A percentile compares a stretch with the other conserved stretches of the same genome.
Evolutionary conservation across 2,797 vertebrate species (phyloP).

Genomic region (Petrocephalus sullivani): DNA sequence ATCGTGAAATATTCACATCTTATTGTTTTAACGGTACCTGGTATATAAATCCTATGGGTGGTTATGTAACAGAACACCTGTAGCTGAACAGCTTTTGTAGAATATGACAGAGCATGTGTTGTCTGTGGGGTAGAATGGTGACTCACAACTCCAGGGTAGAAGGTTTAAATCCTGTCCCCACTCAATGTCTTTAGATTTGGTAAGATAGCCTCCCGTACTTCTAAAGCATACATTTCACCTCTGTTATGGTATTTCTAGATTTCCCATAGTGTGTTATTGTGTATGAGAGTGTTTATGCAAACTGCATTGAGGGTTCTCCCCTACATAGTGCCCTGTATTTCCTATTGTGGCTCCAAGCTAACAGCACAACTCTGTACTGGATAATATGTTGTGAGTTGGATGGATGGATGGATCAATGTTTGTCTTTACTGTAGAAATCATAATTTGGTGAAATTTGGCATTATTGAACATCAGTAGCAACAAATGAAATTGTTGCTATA

Average conservation of each 20-base stretch:
- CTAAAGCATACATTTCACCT: background rate
- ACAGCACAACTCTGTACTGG: background rate
- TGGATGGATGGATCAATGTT: background rate
- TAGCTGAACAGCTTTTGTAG: background rate
- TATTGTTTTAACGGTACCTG: background rate
- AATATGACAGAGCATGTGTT: background rate
- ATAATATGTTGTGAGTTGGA: background rate
- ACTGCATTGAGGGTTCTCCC: background rate
- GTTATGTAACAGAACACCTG: background rate
- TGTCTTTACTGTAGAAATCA: background rate
- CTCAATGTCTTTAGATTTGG: background rate
- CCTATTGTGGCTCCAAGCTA: background rate
- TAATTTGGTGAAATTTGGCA: background rate
- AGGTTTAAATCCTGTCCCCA: background rate
- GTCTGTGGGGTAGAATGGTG: background rate
- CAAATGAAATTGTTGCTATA: background rate
- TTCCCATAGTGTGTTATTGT: background rate
- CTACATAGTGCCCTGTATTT: background rate
- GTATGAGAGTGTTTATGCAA: background rate
- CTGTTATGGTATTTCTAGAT: background rate
- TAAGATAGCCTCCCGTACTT: background rate
- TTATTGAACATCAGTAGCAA: background rate
- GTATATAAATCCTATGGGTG: background rate
- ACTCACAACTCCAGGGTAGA: background rate
- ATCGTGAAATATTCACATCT: background rate